Percentiles rank a stretch among this genome's conserved stretches.
phyloP scores from a whole-genome alignment of 2,797 vertebrate genomes.

The Thalassophryne amazonica region DNA sequence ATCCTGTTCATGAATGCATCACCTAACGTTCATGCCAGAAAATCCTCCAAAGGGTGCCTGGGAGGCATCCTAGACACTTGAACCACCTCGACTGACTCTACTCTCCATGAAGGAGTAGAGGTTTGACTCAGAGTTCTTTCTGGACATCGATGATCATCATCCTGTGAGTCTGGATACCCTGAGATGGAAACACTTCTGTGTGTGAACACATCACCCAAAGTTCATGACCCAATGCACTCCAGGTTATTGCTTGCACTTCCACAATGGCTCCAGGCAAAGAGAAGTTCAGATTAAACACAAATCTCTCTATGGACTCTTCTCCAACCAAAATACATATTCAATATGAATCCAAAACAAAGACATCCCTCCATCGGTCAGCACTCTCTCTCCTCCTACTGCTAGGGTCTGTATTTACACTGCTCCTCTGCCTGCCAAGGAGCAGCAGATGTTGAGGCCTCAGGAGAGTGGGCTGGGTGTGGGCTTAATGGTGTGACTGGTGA shows the following conservation, averaged over 20 bases:
- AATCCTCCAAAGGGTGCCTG: too few species aligned
- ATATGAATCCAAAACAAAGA: slow-evolving; percentile 55
- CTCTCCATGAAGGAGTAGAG: too few species aligned
- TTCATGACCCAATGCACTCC: slow-evolving; percentile 40
- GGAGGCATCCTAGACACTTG: too few species aligned
- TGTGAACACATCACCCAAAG: too few species aligned
- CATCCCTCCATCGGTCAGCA: not conserved
- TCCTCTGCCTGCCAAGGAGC: slow-evolving; percentile 35
- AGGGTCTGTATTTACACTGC: slow-evolving; percentile 25
- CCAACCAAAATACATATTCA: slow-evolving; percentile 41
- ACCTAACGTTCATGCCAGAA: too few species aligned
- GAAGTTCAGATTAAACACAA: slow-evolving; percentile 20
- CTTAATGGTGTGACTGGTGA: slow-evolving; percentile 56
- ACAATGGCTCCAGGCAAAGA: slow-evolving; percentile 17
- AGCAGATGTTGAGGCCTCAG: slow-evolving; percentile 59
- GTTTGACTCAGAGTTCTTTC: too few species aligned
- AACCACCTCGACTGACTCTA: too few species aligned
- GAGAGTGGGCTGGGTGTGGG: slow-evolving; percentile 66
- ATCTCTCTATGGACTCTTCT: slow-evolving; percentile 36
- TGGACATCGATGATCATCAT: too few species aligned
- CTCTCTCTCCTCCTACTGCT: not conserved
- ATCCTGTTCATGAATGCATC: too few species aligned
- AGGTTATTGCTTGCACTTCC: slow-evolving; percentile 50
- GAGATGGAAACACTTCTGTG: too few species aligned
- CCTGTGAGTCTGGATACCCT: too few species aligned